Evolutionary conservation across 2,113 vertebrate species (phyloP), one percentile per base, ranked within the genome.

Genomic region (Leucopsar rothschildi): DNA sequence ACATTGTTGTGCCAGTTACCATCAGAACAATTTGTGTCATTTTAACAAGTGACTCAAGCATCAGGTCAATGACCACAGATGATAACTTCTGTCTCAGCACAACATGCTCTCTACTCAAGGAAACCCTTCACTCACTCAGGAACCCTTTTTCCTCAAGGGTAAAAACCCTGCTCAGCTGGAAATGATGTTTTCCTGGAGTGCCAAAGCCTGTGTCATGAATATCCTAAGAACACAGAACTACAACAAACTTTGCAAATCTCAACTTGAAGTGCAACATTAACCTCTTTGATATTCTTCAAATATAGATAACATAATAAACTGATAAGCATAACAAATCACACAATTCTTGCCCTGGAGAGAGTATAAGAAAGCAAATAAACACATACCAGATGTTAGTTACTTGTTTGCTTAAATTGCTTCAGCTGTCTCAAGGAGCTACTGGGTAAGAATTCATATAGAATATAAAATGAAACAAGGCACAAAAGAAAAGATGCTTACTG

Each of bases 361-460:
- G 49, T 55, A 71, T 50, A 83, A 64, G 60, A 90, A 47, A 84
- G 61, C 71, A 91, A 79, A 80, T 56, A 95, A 96, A 95, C 57
- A 57, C 61, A 82, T 45, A 89, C 47, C 91, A 96, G 95, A 95
- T 96, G 93, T 93, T 84, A 86, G 69, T 87, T 78, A 89, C 44
- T 91, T 75, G 37, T 61, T 91, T 89, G 44, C 28, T 87, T 91
- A 94, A 93, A 96, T 93, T 93, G 77, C 23, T 91, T 91, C 66
- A 72, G 73, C 81, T 69, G 52, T 71, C 92, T 79, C 73, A 92
- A 50, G 40, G 61, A 84, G 72, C 91, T 96, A 95, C 83, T 79
- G 89, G 57, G 33, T 84, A 87, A 68, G 53, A 89, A 89, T 31
- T 61, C 57, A 60, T 85, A 93, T 55, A 65, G 80, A 89, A 84